Conservation (phyloP, 2,797 vertebrate species). For the Lepilemur ruficaudatus region DNA sequence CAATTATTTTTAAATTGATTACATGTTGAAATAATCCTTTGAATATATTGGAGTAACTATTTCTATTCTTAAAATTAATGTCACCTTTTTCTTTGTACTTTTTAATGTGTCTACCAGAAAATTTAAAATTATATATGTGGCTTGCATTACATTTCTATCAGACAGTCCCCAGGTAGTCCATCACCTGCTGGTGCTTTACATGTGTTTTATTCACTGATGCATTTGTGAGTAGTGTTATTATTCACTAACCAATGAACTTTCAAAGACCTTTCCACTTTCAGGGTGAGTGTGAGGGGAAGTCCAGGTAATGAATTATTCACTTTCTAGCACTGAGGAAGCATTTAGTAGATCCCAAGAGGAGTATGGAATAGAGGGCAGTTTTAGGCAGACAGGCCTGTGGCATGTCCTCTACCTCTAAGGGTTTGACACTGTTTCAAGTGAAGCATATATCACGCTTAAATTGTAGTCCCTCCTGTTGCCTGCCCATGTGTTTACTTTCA, state of each 20-base stretch:
- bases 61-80: background rate
- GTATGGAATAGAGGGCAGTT: slow-evolving; percentile 80
- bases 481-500: background rate
- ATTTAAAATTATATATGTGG: background rate
- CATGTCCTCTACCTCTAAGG: slow-evolving; percentile 28
- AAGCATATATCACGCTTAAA: background rate
- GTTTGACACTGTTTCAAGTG: slow-evolving; percentile 36
- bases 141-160: background rate
- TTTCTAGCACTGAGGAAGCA: slow-evolving; percentile 88
- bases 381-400: slow-evolving; percentile 60
- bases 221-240: slow-evolving; percentile 71
- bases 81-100: background rate
- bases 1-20: background rate
- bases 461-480: background rate
- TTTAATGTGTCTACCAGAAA: background rate
- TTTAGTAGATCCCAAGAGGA: slow-evolving; percentile 87
- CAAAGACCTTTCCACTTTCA: slow-evolving; percentile 74
- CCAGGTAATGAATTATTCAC: slow-evolving; percentile 91
- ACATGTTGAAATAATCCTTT: background rate
- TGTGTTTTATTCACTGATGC: slow-evolving; percentile 66
- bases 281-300: slow-evolving; percentile 65
- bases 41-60: background rate
- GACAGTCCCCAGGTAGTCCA: background rate
- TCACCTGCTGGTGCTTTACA: background rate
- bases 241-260: slow-evolving; percentile 78